These are phyloP conservation scores for Apotomis betuletana DNA, from an alignment of 2,888 invertebrate genomes.

Conservation along the genomic window DNA sequence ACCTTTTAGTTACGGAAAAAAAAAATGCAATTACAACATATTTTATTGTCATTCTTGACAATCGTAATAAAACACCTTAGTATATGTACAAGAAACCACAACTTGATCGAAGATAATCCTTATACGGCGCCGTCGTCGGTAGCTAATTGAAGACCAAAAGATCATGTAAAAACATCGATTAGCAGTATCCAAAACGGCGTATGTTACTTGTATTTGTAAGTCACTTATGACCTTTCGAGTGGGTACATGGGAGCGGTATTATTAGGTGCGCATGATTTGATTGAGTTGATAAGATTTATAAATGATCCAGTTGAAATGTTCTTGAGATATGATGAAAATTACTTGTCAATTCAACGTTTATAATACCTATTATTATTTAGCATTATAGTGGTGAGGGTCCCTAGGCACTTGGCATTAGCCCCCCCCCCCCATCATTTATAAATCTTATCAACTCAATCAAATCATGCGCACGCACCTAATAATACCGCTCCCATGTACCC, in stretches of 20 bases:
- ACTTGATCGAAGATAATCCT: conserved; percentile 15
- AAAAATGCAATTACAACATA: background rate
- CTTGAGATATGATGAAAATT: conserved; percentile 1
- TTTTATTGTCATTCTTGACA: background rate
- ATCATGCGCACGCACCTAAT: background rate
- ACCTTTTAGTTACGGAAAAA: too few species aligned
- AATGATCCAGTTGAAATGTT: conserved; percentile 5
- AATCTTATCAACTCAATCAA: conserved; percentile 18
- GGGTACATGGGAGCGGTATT: background rate
- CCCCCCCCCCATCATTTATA: background rate
- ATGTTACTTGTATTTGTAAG: background rate
- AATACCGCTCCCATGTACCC: background rate
- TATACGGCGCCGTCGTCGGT: conserved; percentile 25
- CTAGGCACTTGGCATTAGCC: background rate
- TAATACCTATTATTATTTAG: too few species aligned
- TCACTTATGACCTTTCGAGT: background rate
- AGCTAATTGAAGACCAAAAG: conserved; percentile 45
- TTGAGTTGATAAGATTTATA: conserved; percentile 17
- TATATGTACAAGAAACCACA: conserved; percentile 1
- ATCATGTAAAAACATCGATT: conserved; percentile 49
- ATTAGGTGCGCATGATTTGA: conserved; percentile 1
- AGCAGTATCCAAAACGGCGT: conserved; percentile 46
- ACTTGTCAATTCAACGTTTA: conserved; percentile 4
- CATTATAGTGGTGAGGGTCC: too few species aligned
- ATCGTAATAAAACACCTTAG: background rate